A percentile compares a stretch with the other conserved stretches of the same genome.
These are phyloP conservation scores for Anguilla megastoma DNA, from an alignment of 2,797 vertebrate species.

Conservation along the genomic window DNA sequence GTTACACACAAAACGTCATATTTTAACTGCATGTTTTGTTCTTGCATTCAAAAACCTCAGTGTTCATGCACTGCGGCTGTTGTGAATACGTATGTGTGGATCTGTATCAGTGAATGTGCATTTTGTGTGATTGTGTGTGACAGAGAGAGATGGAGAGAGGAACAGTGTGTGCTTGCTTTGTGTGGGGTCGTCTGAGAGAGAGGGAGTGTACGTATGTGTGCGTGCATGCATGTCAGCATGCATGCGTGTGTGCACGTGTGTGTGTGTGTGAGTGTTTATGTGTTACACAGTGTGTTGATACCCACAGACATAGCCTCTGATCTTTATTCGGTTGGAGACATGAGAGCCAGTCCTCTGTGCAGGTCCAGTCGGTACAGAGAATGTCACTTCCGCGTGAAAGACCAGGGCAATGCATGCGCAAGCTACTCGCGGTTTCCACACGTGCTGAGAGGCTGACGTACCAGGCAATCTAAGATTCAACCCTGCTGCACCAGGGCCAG, in stretches of 20 bases:
- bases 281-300: neutral
- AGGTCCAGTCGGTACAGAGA: neutral
- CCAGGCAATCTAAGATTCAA: neutral
- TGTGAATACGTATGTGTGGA: neutral
- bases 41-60: neutral
- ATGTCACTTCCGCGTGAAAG: neutral
- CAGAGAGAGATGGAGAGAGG: too few relatives aligned
- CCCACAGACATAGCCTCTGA: neutral
- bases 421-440: neutral
- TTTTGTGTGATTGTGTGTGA: too few relatives aligned
- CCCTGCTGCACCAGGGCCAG: neutral
- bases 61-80: too few relatives aligned
- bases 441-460: neutral
- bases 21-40: neutral
- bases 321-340: neutral
- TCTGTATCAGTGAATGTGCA: neutral
- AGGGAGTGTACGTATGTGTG: neutral
- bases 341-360: neutral
- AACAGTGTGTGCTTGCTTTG: too few relatives aligned
- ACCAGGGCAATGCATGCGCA: neutral
- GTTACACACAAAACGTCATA: neutral
- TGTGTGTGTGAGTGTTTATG: neutral
- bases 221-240: neutral
- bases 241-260: neutral
- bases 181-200: too few relatives aligned